phyloP scores from a whole-genome alignment of 2,888 invertebrate species.

The Oxytorus armatus region DNA sequence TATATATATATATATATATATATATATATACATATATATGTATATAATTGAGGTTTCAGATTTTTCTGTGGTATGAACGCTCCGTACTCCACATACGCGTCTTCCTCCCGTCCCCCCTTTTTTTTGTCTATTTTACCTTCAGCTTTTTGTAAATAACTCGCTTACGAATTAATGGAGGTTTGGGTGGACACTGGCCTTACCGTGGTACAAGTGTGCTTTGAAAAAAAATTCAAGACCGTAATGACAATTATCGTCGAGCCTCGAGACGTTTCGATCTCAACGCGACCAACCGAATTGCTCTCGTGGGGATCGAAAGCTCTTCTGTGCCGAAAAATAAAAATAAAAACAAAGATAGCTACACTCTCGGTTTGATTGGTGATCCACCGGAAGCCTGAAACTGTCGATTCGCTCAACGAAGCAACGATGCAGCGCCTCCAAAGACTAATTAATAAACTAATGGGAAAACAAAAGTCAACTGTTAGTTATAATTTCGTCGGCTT shows the following conservation, averaged over 20 bases:
- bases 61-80: constrained; percentile 27
- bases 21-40: too few relatives aligned
- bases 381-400: constrained; percentile 81
- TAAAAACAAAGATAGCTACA: not conserved
- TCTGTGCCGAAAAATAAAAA: not conserved
- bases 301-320: constrained; percentile 42
- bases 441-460: constrained; percentile 77
- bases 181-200: constrained; percentile 67
- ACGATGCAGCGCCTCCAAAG: constrained; percentile 84
- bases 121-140: constrained; percentile 33
- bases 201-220: too few relatives aligned
- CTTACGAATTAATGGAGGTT: constrained; percentile 78
- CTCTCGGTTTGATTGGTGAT: constrained; percentile 62
- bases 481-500: constrained; percentile 36
- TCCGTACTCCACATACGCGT: constrained; percentile 26
- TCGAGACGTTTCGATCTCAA: too few relatives aligned
- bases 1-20: too few relatives aligned
- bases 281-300: too few relatives aligned
- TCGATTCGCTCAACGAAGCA: constrained; percentile 76
- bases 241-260: not conserved
- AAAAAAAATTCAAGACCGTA: too few relatives aligned
- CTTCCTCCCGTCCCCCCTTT: not conserved
- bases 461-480: constrained; percentile 40
- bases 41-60: constrained; percentile 26
- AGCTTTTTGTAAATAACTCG: constrained; percentile 76